phyloP scores from a whole-genome alignment of 30 jellyfish, hydroid and myxozoan genomes.

The Mastigias papua region DNA sequence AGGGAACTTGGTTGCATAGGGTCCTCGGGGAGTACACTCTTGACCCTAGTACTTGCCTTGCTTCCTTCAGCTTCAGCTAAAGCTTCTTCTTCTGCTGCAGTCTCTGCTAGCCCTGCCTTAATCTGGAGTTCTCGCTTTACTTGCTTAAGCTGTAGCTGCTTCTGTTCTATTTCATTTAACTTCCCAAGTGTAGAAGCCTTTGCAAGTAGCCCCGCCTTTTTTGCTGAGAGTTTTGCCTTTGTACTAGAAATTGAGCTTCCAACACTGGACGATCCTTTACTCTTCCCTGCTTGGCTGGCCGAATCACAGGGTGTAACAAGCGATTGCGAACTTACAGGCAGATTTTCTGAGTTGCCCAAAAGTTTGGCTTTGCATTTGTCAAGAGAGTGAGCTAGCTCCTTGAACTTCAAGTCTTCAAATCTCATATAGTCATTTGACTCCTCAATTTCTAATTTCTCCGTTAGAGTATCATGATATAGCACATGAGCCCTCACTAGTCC shows the following conservation, averaged over 20 bases:
- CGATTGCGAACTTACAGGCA: background rate
- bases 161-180: background rate
- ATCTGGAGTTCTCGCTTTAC: background rate
- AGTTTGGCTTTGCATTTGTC: background rate
- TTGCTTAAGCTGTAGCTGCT: background rate
- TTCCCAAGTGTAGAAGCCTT: background rate
- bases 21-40: background rate
- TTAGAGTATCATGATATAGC: background rate
- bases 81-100: background rate
- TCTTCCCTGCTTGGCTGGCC: background rate
- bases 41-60: background rate
- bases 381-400: background rate
- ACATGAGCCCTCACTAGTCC: background rate
- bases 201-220: background rate
- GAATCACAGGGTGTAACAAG: background rate
- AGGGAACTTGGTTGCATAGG: background rate
- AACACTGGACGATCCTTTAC: background rate
- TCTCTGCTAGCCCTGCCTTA: background rate
- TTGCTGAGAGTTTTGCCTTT: background rate
- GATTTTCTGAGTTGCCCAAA: background rate
- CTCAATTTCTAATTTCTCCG: background rate
- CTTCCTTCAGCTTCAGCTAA: background rate
- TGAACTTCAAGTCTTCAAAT: background rate
- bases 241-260: background rate
- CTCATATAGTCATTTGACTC: background rate